Conservation (phyloP, 2,888 invertebrate species). For the Lasius platythorax region DNA sequence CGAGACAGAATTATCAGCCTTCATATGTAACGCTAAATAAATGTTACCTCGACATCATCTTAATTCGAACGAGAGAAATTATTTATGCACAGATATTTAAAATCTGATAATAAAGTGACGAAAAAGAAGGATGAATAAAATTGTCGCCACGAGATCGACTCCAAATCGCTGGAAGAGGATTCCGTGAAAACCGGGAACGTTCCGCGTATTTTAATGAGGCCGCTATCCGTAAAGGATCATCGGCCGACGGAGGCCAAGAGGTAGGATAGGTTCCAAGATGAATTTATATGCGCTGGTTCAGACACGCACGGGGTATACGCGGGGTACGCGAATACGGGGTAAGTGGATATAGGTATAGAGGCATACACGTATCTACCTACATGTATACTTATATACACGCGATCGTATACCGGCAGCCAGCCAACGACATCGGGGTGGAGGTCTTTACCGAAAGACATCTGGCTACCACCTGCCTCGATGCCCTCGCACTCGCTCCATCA, state of each 20-base stretch:
- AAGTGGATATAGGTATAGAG: conserved; percentile 47
- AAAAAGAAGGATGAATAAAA: neutral
- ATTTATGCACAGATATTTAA: neutral
- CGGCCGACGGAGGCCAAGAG: conserved; percentile 20
- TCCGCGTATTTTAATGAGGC: conserved; percentile 41
- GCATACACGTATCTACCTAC: conserved; percentile 10
- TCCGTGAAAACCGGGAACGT: neutral
- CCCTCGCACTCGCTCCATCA: conserved; percentile 78
- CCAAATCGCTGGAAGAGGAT: neutral
- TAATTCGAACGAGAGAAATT: neutral
- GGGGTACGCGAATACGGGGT: conserved; percentile 50
- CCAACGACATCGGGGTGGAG: conserved; percentile 80
- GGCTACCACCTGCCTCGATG: conserved; percentile 85
- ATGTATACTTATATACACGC: conserved; percentile 47
- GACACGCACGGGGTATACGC: conserved; percentile 34
- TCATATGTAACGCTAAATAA: neutral
- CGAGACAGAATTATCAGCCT: neutral
- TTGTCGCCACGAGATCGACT: neutral
- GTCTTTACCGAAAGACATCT: conserved; percentile 84
- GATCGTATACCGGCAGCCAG: conserved; percentile 63
- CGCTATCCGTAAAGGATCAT: conserved; percentile 37
- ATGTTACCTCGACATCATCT: neutral
- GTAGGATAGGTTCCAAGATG: conserved; percentile 47
- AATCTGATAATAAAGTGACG: neutral
- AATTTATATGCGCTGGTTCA: conserved; percentile 56